Evolutionary conservation across 2,888 invertebrate species (phyloP).

Genomic region (Chrysopilus asiliformis): DNA sequence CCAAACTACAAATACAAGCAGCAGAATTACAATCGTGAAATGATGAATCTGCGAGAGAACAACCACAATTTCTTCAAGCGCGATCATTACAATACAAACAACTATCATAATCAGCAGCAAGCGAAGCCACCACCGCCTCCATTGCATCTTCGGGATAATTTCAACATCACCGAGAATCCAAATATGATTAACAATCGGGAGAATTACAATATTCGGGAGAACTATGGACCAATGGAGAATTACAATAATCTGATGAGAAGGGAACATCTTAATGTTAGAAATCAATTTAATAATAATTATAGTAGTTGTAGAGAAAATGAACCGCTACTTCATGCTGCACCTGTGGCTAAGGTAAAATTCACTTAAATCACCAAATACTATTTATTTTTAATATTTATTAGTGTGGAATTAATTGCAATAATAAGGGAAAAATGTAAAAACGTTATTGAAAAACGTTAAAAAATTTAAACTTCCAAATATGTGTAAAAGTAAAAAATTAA

Average conservation of each 20-base stretch:
- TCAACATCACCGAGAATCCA: slow-evolving; percentile 36
- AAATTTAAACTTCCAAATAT: too few species aligned
- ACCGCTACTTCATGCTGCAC: slow-evolving; percentile 35
- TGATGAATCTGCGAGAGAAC: slow-evolving; percentile 30
- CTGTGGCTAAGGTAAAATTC: slow-evolving; percentile 35
- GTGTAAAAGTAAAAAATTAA: too few species aligned
- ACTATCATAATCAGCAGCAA: slow-evolving; percentile 20
- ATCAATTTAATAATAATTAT: slow-evolving; percentile 27
- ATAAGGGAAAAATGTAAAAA: too few species aligned
- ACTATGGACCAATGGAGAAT: slow-evolving; percentile 23
- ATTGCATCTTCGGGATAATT: slow-evolving; percentile 36
- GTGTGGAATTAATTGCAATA: too few species aligned
- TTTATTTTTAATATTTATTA: too few species aligned
- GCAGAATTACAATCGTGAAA: slow-evolving; percentile 24
- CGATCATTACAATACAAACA: slow-evolving; percentile 16
- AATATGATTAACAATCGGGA: slow-evolving; percentile 25
- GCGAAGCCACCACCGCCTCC: slow-evolving; percentile 30
- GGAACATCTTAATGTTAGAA: slow-evolving; percentile 19
- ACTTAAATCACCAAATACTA: too few species aligned
- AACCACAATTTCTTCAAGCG: slow-evolving; percentile 14
- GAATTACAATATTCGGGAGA: slow-evolving; percentile 23
- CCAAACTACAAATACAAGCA: slow-evolving; percentile 14
- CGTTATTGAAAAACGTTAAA: too few species aligned
- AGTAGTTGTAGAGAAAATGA: slow-evolving; percentile 35
- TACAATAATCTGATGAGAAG: slow-evolving; percentile 23